Evolutionary conservation across 2,797 vertebrate genomes (phyloP).

Genomic region (Lutra lutra): DNA sequence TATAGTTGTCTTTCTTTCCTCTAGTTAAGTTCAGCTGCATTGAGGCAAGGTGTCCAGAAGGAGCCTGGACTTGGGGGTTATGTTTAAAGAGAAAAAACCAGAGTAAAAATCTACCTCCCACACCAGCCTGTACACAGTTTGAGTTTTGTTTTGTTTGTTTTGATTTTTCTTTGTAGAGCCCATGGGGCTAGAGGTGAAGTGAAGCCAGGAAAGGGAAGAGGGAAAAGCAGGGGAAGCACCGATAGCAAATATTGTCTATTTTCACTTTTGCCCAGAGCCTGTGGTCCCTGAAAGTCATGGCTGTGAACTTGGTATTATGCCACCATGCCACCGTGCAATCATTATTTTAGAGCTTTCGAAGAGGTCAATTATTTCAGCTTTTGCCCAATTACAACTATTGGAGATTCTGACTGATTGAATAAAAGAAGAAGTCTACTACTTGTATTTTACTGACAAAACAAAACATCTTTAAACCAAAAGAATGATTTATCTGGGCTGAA

Average conservation of each 20-base stretch:
- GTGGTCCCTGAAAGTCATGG: not conserved
- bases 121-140: not conserved
- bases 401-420: constrained; percentile 35
- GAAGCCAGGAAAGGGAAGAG: not conserved
- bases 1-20: not conserved
- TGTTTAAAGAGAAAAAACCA: not conserved
- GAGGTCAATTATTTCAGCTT: constrained; percentile 4
- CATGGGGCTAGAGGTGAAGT: not conserved
- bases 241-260: not conserved
- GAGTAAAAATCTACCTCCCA: not conserved
- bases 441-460: constrained; percentile 65
- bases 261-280: not conserved
- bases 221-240: not conserved
- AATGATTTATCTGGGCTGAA: constrained; percentile 68
- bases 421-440: not conserved
- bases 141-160: not conserved
- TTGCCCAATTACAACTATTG: not conserved
- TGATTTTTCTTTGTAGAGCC: too few species aligned
- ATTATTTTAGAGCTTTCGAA: constrained; percentile 4
- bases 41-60: not conserved
- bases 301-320: not conserved
- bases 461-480: constrained; percentile 69
- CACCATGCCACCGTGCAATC: not conserved
- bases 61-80: not conserved
- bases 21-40: not conserved